Evolutionary conservation across 2,797 vertebrate genomes (phyloP), one percentile per base, ranked within the genome.

Genomic region (Neoniphon sammara): DNA sequence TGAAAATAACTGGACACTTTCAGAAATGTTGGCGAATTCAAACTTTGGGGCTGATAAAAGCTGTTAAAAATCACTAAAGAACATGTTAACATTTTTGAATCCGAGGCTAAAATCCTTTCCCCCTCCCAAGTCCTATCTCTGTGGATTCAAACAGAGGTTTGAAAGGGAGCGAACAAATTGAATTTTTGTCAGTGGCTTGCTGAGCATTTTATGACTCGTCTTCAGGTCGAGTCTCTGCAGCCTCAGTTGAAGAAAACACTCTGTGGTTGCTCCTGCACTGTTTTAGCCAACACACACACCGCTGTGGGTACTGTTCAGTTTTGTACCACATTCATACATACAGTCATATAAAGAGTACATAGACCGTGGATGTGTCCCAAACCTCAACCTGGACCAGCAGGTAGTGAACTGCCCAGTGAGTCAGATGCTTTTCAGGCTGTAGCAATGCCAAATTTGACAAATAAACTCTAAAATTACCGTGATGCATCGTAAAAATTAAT

Each of bases 271-370:
- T 82, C 67, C 54, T 77, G 61, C 68, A 62, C 31, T 36, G 12
- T 20, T 55, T 55, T 27, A 55, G 7, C 30, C 17, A 56, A 27
- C 25, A 27, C 73, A 27, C 25, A 27, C 73, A 61, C 62, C 17
- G 80, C 70, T 81, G 75, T 78, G 18, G 46, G 56, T 67, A 12
- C 52, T 1, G 70, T 83, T 70, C 34, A 70, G 55, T 70, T 52
- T 55, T 27, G 25, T 27, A 27, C 25, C 25, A 27, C 25, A 27
- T 27, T 27, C 25, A 27, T 27, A 27, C 25, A 27, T 27, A 27
- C 25, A 27, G 25, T 27, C 25, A 27, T 27, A 27, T 27, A 27
- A 27, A 27, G 25, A 27, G 25, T 27, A 27, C 25, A 27, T 2
- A 27, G 25, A 27, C 25, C 4, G 25, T 27, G 25, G 25, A 27